A percentile compares a stretch with the other conserved stretches of the same genome.
Evolutionary conservation across 2,113 vertebrate genomes (phyloP).

Genomic region (Gasterosteus aculeatus): DNA sequence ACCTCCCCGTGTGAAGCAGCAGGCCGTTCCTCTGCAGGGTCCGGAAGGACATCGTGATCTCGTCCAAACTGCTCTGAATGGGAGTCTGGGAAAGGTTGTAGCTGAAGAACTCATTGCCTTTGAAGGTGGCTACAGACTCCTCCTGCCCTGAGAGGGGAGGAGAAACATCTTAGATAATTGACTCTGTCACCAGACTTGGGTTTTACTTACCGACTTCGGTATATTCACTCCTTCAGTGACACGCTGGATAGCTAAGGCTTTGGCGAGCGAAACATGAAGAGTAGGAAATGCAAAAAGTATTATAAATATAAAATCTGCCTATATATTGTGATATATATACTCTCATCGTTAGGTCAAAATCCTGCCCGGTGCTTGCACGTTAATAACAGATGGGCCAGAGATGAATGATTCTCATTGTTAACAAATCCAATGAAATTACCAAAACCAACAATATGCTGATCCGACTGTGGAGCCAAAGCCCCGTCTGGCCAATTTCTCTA

Average conservation of each 20-base stretch:
- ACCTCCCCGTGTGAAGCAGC: slow-evolving; percentile 94
- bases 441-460: not conserved
- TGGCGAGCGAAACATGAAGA: slow-evolving; percentile 2
- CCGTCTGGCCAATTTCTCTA: not conserved
- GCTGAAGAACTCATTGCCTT: slow-evolving; percentile 96
- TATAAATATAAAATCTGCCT: no score
- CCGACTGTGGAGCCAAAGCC: not conserved
- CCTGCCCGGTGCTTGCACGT: slow-evolving; percentile 3
- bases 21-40: slow-evolving; percentile 93
- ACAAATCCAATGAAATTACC: slow-evolving; percentile 3
- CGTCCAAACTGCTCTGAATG: slow-evolving; percentile 97
- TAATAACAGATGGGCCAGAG: not conserved
- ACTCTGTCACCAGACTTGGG: not conserved
- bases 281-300: not conserved
- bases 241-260: slow-evolving; percentile 2
- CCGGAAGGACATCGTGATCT: slow-evolving; percentile 94
- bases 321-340: not conserved
- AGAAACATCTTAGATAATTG: slow-evolving; percentile 47
- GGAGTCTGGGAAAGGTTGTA: slow-evolving; percentile 95
- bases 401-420: not conserved
- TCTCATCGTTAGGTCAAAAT: not conserved
- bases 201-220: slow-evolving; percentile 8
- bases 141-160: slow-evolving; percentile 83
- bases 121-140: slow-evolving; percentile 94
- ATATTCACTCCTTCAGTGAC: slow-evolving; percentile 1